Base-by-base conservation (phyloP, 2,113 vertebrate genomes). In the Phycodurus eques region DNA sequence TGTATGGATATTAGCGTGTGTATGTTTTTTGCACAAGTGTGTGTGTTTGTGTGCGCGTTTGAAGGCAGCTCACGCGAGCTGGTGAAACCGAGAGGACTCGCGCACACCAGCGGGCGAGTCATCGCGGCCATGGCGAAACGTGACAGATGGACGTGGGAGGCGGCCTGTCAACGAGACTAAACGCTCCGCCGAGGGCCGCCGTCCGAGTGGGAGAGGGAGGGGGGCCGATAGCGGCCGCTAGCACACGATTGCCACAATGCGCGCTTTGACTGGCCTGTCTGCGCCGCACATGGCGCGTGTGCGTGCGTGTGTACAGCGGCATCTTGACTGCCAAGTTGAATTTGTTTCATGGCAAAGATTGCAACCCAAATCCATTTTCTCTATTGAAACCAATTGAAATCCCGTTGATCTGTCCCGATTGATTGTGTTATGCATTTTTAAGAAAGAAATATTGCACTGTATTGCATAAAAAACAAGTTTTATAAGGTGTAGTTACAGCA, bases 71-170 rank as follows among this genome's bases (percentile, higher is more conserved):
- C 57, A 31, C 57, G 8, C 49, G 17, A 13, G 47, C 47, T 53
- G 2, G 19, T 10, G 19, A 60, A 60, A 13, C 15, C 47, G 15
- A 49, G 15, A 5, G 12, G n/a, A 46, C 63, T 13, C 11, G 4
- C 62, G 10, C 39, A 15, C 12, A 27, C 63, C 1, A 15, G 63
- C 62, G 8, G 15, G 39, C 62, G 2, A 64, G 62, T 60, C 14
- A 33, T 33, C 10, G 17, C 59, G 59, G 31, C 31, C 59, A 17
- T 8, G 44, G 44, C 64, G 22, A 86, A 87, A 87, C 84, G 79
- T 89, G 91, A 92, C 92, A 93, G 91, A 93, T 92, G 92, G 89
- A 87, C 80, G 91, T 92, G 90, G 92, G 91, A 89, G 91, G 86
- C 72, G 43, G 43, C 64, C 14, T 90, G 88, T 90, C 88, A 87